Conservation (phyloP, 2,888 invertebrate genomes). For the Allolobophora icterica region DNA sequence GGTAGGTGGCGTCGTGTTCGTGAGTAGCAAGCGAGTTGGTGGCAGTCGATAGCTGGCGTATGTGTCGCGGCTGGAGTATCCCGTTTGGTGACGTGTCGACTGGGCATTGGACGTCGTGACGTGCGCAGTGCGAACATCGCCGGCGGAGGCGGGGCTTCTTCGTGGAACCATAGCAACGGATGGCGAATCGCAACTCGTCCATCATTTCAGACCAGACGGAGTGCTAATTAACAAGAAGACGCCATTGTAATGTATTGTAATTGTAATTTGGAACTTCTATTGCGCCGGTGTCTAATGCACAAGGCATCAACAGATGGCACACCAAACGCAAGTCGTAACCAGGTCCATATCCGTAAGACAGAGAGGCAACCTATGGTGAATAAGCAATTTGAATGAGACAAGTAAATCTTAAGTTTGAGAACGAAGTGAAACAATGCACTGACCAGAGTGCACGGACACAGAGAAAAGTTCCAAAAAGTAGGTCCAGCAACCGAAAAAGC, state of each 20-base stretch:
- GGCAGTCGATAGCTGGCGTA: background rate
- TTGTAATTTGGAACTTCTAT: no score
- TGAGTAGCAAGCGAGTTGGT: background rate
- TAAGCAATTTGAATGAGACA: no score
- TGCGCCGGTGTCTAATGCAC: no score
- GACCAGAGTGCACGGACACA: no score
- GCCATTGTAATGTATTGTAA: background rate
- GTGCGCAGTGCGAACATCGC: slow-evolving; percentile 76
- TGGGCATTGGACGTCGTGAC: slow-evolving; percentile 44
- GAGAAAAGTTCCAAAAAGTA: no score
- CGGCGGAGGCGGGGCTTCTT: slow-evolving; percentile 81
- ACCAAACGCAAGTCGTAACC: no score
- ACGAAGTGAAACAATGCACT: no score
- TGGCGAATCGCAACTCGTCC: slow-evolving; percentile 87
- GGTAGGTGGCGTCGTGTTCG: slow-evolving; percentile 30
- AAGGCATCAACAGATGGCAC: no score
- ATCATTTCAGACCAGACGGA: slow-evolving; percentile 93
- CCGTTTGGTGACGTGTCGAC: slow-evolving; percentile 48
- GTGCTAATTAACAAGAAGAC: slow-evolving; percentile 69
- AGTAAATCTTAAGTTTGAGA: no score
- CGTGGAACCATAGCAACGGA: slow-evolving; percentile 83
- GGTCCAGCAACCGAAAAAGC: no score
- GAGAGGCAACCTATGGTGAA: no score
- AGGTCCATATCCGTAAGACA: no score
- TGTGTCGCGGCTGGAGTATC: slow-evolving; percentile 41